phyloP scores from a whole-genome alignment of 2,888 invertebrate species.

The Linnaemya vulpina region DNA sequence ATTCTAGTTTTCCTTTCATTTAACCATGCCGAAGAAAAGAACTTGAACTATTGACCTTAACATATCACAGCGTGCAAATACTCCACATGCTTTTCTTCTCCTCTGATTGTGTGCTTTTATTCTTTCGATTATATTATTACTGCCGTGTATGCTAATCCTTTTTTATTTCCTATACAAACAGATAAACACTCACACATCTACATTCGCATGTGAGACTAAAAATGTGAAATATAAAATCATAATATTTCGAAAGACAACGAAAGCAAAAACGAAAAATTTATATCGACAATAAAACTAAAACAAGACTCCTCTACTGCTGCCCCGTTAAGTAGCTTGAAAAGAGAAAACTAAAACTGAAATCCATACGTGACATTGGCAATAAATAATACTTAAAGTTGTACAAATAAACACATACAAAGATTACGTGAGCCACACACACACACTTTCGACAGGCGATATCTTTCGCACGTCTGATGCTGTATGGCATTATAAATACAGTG shows the following conservation, averaged over 20 bases:
- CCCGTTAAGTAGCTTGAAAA: slow-evolving; percentile 12
- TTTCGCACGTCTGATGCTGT: slow-evolving; percentile 56
- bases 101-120: slow-evolving; percentile 8
- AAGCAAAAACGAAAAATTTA: not conserved
- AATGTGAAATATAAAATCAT: not conserved
- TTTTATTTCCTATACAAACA: slow-evolving; percentile 63
- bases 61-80: slow-evolving; percentile 19
- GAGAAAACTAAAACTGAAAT: slow-evolving; percentile 50
- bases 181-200: not conserved
- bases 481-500: slow-evolving; percentile 21
- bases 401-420: slow-evolving; percentile 66
- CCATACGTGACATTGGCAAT: slow-evolving; percentile 71
- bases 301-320: slow-evolving; percentile 1
- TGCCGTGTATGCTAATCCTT: slow-evolving; percentile 69
- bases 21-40: not conserved
- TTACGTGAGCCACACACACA: slow-evolving; percentile 54
- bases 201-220: not conserved
- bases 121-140: slow-evolving; percentile 47
- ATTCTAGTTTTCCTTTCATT: slow-evolving; percentile 37
- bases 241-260: slow-evolving; percentile 36
- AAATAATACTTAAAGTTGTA: slow-evolving; percentile 70
- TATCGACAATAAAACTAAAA: slow-evolving; percentile 42
- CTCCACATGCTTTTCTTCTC: not conserved
- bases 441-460: slow-evolving; percentile 33
- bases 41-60: slow-evolving; percentile 59